Conservation (phyloP, 2,113 vertebrate species). For the Podarcis cretensis region DNA sequence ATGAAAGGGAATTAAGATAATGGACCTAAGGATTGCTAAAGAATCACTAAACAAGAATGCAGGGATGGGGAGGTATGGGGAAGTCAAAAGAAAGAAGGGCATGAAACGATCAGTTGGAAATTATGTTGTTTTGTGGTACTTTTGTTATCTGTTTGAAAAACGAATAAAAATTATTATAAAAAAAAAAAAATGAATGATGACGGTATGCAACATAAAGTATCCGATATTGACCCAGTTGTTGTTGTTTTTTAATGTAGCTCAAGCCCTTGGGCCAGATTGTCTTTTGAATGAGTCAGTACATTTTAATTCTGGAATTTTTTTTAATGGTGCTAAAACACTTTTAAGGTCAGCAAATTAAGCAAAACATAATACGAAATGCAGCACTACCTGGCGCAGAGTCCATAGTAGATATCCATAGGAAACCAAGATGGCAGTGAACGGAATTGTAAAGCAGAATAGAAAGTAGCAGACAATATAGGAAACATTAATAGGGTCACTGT, state of each 20-base stretch:
- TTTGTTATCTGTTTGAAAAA: no score
- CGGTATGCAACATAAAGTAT: not conserved
- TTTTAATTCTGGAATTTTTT: not conserved
- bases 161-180: no score
- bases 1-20: no score
- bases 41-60: no score
- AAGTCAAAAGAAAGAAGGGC: no score
- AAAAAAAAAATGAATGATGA: not conserved
- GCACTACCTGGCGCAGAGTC: slow-evolving; percentile 73
- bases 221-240: not conserved
- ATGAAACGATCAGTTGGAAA: no score
- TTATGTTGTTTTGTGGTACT: no score
- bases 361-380: not conserved
- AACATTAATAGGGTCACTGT: slow-evolving; percentile 69
- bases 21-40: no score
- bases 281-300: not conserved
- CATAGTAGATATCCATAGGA: slow-evolving; percentile 74
- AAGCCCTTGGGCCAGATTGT: not conserved
- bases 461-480: slow-evolving; percentile 80
- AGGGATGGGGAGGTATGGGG: no score
- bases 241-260: not conserved
- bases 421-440: slow-evolving; percentile 70
- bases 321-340: not conserved
- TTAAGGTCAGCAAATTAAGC: not conserved
- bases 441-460: slow-evolving; percentile 75